A percentile compares a stretch with the other conserved stretches of the same genome.
phyloP scores from a whole-genome alignment of 30 jellyfish, hydroid and myxozoan genomes.

The Aurelia sp. region DNA sequence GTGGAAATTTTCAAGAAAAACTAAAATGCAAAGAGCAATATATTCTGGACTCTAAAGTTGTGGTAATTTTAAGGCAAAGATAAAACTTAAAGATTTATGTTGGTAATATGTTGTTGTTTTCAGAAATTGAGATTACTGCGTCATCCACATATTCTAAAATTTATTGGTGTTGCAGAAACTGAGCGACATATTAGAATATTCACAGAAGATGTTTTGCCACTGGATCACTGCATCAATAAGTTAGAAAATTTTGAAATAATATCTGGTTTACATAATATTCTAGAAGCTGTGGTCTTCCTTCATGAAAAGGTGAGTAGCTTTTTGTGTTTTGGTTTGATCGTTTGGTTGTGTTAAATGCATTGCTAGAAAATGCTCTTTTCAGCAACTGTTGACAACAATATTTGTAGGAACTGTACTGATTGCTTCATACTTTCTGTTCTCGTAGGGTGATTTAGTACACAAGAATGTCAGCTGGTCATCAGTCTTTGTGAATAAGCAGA shows the following conservation, averaged over 20 bases:
- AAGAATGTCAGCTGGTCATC: conserved; percentile 59
- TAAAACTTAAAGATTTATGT: too few relatives aligned
- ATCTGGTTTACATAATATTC: conserved; percentile 77
- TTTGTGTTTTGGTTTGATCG: too few relatives aligned
- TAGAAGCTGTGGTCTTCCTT: conserved; percentile 80
- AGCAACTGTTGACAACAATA: too few relatives aligned
- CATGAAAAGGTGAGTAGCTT: conserved; percentile 72
- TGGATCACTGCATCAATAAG: conserved; percentile 48
- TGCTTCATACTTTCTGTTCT: background rate
- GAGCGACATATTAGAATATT: conserved; percentile 51
- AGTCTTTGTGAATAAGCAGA: conserved; percentile 72
- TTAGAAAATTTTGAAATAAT: conserved; percentile 68
- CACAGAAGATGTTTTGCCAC: conserved; percentile 84
- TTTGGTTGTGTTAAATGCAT: too few relatives aligned
- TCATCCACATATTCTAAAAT: conserved; percentile 87
- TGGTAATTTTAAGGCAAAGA: too few relatives aligned
- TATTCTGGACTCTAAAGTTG: too few relatives aligned
- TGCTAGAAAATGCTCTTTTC: too few relatives aligned
- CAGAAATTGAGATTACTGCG: conserved; percentile 63
- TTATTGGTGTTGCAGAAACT: conserved; percentile 42
- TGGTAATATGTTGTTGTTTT: background rate
- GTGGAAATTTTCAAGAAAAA: too few relatives aligned
- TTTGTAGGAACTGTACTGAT: too few relatives aligned
- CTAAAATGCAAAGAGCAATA: too few relatives aligned
- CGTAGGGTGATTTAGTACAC: conserved; percentile 75